Conservation (phyloP, 2,797 vertebrate species). For the Mastacembelus armatus region DNA sequence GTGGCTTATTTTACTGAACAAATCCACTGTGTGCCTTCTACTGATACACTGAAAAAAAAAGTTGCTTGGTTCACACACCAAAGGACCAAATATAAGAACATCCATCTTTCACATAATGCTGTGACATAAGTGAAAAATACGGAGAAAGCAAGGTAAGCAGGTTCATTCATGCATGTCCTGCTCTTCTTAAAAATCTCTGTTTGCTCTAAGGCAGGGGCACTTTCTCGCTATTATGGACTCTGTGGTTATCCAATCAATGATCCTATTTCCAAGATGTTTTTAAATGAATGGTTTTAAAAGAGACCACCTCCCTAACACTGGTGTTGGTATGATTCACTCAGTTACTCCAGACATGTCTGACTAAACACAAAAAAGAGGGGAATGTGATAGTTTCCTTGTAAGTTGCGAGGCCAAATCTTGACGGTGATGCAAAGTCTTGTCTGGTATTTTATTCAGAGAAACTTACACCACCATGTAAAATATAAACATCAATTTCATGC, state of each 20-base stretch:
- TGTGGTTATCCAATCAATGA: conserved; percentile 53
- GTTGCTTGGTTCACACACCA: conserved; percentile 12
- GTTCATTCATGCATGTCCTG: conserved; percentile 4
- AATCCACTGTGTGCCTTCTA: conserved; percentile 10
- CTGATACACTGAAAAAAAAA: conserved; percentile 14
- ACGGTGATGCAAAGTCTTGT: conserved; percentile 20
- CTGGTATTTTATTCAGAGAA: not conserved
- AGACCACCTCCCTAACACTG: conserved; percentile 42
- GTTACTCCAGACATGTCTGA: conserved; percentile 22
- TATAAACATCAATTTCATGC: conserved; percentile 74
- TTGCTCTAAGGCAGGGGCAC: conserved; percentile 8
- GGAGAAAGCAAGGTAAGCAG: conserved; percentile 35
- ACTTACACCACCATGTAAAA: conserved; percentile 32
- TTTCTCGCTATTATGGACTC: conserved; percentile 11
- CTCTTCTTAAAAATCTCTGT: conserved; percentile 19
- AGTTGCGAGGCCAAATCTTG: conserved; percentile 7
- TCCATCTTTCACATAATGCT: conserved; percentile 18
- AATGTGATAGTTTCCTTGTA: not conserved
- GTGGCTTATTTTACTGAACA: conserved; percentile 39
- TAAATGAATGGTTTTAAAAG: conserved; percentile 30
- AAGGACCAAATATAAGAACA: conserved; percentile 10
- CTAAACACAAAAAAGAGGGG: not conserved
- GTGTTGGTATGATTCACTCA: conserved; percentile 7
- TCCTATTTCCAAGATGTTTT: conserved; percentile 18
- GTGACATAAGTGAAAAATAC: conserved; percentile 29